A percentile compares a stretch with the other conserved stretches of the same genome.
These are phyloP conservation scores for Eclectus roratus DNA, from an alignment of 2,113 vertebrate genomes.

Conservation along the genomic window DNA sequence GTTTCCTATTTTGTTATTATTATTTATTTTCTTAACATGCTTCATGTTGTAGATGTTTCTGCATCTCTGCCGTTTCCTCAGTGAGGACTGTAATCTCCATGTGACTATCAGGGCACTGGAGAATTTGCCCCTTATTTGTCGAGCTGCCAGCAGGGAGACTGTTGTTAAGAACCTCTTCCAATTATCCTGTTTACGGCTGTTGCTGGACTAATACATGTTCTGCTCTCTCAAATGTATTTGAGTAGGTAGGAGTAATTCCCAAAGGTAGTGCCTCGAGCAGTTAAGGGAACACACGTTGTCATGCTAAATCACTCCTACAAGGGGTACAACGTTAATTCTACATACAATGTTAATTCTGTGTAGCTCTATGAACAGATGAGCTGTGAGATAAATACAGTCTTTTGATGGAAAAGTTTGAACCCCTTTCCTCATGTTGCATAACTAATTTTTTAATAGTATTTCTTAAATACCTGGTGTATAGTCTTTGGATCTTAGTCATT, in stretches of 20 bases:
- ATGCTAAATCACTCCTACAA: neutral
- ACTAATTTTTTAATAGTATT: neutral
- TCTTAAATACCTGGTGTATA: neutral
- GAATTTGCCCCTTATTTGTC: neutral
- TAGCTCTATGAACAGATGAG: neutral
- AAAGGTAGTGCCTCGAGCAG: neutral
- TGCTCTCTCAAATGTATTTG: neutral
- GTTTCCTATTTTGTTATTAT: neutral
- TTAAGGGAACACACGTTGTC: neutral
- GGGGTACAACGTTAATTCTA: neutral
- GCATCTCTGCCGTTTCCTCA: neutral
- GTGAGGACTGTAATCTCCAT: neutral
- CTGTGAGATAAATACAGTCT: neutral
- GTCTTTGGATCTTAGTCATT: neutral
- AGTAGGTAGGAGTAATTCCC: neutral
- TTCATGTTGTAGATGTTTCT: neutral
- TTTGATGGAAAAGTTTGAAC: neutral
- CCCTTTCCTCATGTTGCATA: neutral
- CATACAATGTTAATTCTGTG: neutral
- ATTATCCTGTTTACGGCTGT: neutral
- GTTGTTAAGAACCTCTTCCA: neutral
- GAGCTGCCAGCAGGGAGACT: neutral
- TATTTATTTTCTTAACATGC: neutral
- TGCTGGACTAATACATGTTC: neutral
- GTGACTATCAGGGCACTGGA: neutral